phyloP scores from a whole-genome alignment of 2,113 vertebrate genomes.

The Pedetes capensis region DNA sequence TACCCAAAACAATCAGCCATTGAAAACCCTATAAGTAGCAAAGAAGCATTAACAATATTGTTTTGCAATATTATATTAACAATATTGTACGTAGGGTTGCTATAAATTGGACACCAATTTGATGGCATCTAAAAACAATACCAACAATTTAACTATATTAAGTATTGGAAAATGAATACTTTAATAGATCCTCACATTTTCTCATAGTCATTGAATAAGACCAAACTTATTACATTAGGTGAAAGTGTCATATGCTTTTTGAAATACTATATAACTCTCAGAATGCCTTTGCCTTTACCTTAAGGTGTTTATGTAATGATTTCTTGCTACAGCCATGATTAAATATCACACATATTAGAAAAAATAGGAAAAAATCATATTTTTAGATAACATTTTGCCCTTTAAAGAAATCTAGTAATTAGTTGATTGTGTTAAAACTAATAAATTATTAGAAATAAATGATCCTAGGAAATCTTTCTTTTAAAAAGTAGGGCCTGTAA shows the following conservation, averaged over 20 bases:
- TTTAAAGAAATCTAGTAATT: background rate
- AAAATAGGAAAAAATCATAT: background rate
- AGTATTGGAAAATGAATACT: conserved; percentile 38
- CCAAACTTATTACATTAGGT: conserved; percentile 63
- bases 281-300: conserved; percentile 24
- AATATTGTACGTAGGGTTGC: no score
- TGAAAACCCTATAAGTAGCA: no score
- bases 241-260: conserved; percentile 46
- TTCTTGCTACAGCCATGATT: background rate
- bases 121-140: no score
- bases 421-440: background rate
- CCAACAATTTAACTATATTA: no score
- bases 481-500: background rate
- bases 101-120: no score
- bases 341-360: background rate
- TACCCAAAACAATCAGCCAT: no score
- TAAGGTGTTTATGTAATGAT: background rate
- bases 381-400: background rate
- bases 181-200: conserved; percentile 47
- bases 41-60: no score
- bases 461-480: background rate
- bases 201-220: conserved; percentile 50
- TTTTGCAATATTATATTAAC: no score
- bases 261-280: conserved; percentile 54
- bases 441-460: background rate